phyloP scores from a whole-genome alignment of 1,140 invertebrate genomes.

The Brachystomella parvula region DNA sequence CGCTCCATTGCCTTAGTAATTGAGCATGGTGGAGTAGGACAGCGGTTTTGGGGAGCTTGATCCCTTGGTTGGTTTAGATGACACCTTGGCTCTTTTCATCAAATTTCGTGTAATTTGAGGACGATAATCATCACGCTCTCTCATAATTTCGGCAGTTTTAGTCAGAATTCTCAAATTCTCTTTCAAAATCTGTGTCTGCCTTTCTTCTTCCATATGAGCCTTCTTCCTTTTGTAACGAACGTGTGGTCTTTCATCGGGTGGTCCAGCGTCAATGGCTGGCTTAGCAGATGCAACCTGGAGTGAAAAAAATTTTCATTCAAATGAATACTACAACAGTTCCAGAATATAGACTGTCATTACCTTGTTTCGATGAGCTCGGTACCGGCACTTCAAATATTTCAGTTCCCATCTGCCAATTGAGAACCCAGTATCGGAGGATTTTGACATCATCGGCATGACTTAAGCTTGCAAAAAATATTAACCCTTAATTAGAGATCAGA shows the following conservation, averaged over 20 bases:
- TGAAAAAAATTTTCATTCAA: not conserved
- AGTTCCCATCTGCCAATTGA: constrained; percentile 29
- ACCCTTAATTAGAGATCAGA: too few species aligned
- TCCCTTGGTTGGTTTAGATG: too few species aligned
- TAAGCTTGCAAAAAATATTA: too few species aligned
- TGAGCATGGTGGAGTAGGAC: not conserved
- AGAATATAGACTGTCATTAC: constrained; percentile 8
- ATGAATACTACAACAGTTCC: not conserved
- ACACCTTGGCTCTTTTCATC: too few species aligned
- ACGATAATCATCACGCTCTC: not conserved
- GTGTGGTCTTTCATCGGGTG: constrained; percentile 30
- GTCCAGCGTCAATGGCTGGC: constrained; percentile 27
- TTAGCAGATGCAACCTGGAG: constrained; percentile 30
- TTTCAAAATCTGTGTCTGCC: constrained; percentile 23
- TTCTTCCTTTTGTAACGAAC: constrained; percentile 33
- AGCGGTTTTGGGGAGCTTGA: too few species aligned
- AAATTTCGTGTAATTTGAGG: too few species aligned
- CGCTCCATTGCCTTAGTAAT: constrained; percentile 22
- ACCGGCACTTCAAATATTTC: constrained; percentile 31
- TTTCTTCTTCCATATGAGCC: constrained; percentile 23
- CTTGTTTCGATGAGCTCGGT: constrained; percentile 30
- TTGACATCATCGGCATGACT: too few species aligned
- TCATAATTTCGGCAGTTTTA: constrained; percentile 33
- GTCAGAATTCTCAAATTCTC: constrained; percentile 33
- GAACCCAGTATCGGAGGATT: constrained; percentile 20